Evolutionary conservation across 1,140 invertebrate species (phyloP), one percentile per base, ranked within the genome.

Genomic region (Heliconius himera): DNA sequence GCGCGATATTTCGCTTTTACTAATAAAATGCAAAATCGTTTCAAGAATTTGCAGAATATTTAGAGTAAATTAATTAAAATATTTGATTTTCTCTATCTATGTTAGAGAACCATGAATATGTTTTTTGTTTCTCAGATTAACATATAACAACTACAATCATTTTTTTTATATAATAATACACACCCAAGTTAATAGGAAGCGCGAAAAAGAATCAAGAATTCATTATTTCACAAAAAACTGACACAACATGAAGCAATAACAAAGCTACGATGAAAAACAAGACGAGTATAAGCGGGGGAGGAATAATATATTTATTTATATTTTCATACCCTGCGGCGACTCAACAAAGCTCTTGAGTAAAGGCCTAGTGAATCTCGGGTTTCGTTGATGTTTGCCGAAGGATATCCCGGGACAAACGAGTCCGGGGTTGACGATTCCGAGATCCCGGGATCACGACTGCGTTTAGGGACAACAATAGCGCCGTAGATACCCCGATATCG

Each of bases 331-430:
- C 83, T 84, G 81, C 73, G 82, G 85, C 85, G 86, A 83, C 82
- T 91, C 88, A 80, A 89, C 88, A 89, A 90, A 90, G 90, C 89
- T 88, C 90, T 90, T 85, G 88, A 89, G 88, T 88, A 89, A 90
- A 91, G 91, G 90, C 91, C 90, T 90, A 90, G 91, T 91, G 89
- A 91, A 92, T 91, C 89, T 90, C 88, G 91, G 91, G 87, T 91
- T 92, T 88, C 85, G 88, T 84, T 87, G 89, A 89, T 92, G 91
- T 92, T 94, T 94, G 89, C 88, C 86, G 88, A 89, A 89, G 92
- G 91, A 93, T 91, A 92, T 90, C 87, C 89, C 88, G 87, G 87
- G 89, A 93, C 91, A 93, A 94, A 93, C 91, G 91, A 92, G 87
- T 82, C 85, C 82, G 81, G 89, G 85, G 81, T 84, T 85, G 84